A percentile compares a stretch with the other conserved stretches of the same genome.
phyloP scores from a whole-genome alignment of 2,113 vertebrate genomes.

The Limanda limanda region DNA sequence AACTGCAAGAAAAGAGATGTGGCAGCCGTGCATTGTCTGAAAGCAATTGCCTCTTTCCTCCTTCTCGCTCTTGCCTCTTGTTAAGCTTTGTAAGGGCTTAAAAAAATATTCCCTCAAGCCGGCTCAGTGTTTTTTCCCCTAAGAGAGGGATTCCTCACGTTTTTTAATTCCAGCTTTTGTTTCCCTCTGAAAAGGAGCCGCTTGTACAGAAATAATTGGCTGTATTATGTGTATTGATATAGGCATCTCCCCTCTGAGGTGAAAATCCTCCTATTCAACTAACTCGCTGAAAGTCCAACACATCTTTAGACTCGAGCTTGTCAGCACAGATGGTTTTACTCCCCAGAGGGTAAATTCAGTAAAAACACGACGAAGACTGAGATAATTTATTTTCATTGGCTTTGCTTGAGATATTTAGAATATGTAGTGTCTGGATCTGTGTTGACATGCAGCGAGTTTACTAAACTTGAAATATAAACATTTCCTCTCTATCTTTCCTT shows the following conservation, averaged over 20 bases:
- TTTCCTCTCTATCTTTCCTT: not conserved
- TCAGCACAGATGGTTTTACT: conserved; percentile 11
- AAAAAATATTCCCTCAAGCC: conserved; percentile 75
- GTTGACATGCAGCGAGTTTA: no score
- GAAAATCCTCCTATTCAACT: conserved; percentile 39
- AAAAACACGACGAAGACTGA: not conserved
- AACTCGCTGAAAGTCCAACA: conserved; percentile 26
- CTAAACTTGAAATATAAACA: not conserved
- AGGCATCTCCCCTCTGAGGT: conserved; percentile 52
- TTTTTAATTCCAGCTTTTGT: conserved; percentile 67
- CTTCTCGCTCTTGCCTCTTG: conserved; percentile 67
- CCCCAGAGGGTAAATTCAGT: not conserved
- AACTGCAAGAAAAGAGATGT: conserved; percentile 60
- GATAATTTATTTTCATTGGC: not conserved
- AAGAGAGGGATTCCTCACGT: conserved; percentile 34
- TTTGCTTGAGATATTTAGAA: conserved; percentile 20
- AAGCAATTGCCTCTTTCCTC: conserved; percentile 75
- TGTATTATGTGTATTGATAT: conserved; percentile 60
- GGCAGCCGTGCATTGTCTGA: conserved; percentile 76
- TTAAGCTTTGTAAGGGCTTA: conserved; percentile 70
- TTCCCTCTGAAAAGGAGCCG: conserved; percentile 58
- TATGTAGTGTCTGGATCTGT: not conserved
- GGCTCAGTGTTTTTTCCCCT: conserved; percentile 37
- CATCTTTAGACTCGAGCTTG: conserved; percentile 11
- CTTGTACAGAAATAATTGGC: conserved; percentile 73